Conservation (phyloP, 30 jellyfish, hydroid and myxozoan species). For the Aurelia sp. region DNA sequence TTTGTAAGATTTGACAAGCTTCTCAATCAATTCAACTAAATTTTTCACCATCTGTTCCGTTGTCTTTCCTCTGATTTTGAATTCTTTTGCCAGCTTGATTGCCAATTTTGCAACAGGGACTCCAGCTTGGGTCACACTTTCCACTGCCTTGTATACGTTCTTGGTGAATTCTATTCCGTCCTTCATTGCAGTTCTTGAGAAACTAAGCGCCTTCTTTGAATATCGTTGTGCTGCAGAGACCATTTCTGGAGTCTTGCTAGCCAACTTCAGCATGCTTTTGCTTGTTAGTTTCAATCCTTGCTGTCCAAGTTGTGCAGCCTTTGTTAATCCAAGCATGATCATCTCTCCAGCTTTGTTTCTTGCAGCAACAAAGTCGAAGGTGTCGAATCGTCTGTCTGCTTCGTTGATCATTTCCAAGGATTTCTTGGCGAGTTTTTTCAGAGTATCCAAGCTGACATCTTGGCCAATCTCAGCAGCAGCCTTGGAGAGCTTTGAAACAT, state of each 20-base stretch:
- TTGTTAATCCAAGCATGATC: conserved; percentile 30
- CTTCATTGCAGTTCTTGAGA: conserved; percentile 11
- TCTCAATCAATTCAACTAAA: conserved; percentile 17
- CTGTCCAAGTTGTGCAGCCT: conserved; percentile 24
- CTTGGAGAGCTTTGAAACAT: neutral
- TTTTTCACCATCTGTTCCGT: conserved; percentile 69
- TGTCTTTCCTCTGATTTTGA: conserved; percentile 91
- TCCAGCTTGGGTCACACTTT: conserved; percentile 80
- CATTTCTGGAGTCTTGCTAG: conserved; percentile 41
- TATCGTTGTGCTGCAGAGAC: conserved; percentile 24
- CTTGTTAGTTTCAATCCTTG: conserved; percentile 54
- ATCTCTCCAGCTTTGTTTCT: conserved; percentile 60
- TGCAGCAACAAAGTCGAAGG: conserved; percentile 70
- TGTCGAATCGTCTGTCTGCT: conserved; percentile 69
- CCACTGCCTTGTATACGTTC: conserved; percentile 54
- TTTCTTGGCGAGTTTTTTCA: conserved; percentile 4
- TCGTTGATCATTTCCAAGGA: conserved; percentile 28
- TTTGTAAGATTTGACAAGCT: conserved; percentile 42
- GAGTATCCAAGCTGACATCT: conserved; percentile 35
- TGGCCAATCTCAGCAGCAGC: conserved; percentile 29
- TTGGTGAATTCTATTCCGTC: conserved; percentile 30
- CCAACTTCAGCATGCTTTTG: conserved; percentile 43
- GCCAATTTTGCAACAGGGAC: conserved; percentile 90
- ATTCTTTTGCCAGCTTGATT: conserved; percentile 82
- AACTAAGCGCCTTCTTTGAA: conserved; percentile 21